Percentiles rank a stretch among this genome's conserved stretches.
phyloP scores from a whole-genome alignment of 2,888 invertebrate genomes.

The Drosophila paucipuncta region DNA sequence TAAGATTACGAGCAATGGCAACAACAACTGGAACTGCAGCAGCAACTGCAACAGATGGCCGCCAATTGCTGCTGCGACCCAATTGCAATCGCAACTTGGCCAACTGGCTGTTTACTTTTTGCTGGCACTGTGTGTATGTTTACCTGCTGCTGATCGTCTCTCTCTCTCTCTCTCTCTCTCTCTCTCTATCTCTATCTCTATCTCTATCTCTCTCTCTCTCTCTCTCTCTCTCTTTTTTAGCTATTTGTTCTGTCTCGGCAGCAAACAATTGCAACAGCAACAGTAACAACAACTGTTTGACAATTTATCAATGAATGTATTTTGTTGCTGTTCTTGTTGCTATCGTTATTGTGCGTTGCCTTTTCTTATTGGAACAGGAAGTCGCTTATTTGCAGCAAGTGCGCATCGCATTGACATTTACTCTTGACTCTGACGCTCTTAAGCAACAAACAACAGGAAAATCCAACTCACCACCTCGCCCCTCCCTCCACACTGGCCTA shows the following conservation, averaged over 20 bases:
- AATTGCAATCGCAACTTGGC: constrained; percentile 64
- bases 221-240: constrained; percentile 15
- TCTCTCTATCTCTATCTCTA: constrained; percentile 23
- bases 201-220: constrained; percentile 33
- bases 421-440: constrained; percentile 42
- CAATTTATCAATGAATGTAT: constrained; percentile 75
- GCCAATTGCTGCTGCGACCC: constrained; percentile 68
- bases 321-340: constrained; percentile 28
- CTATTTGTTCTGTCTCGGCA: constrained; percentile 4
- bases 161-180: constrained; percentile 7
- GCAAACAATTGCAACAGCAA: constrained; percentile 60
- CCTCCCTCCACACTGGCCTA: background rate
- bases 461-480: constrained; percentile 1
- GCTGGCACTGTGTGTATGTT: constrained; percentile 65
- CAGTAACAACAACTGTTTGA: constrained; percentile 69
- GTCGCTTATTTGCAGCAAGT: constrained; percentile 77
- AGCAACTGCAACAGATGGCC: constrained; percentile 71
- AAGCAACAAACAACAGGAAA: constrained; percentile 12
- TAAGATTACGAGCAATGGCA: constrained; percentile 61
- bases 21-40: constrained; percentile 22
- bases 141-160: constrained; percentile 56
- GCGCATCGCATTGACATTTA: constrained; percentile 76
- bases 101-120: constrained; percentile 71
- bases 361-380: constrained; percentile 78
- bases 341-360: constrained; percentile 51